Base-by-base conservation (phyloP, 2,113 vertebrate genomes). In the Carassius auratus region DNA sequence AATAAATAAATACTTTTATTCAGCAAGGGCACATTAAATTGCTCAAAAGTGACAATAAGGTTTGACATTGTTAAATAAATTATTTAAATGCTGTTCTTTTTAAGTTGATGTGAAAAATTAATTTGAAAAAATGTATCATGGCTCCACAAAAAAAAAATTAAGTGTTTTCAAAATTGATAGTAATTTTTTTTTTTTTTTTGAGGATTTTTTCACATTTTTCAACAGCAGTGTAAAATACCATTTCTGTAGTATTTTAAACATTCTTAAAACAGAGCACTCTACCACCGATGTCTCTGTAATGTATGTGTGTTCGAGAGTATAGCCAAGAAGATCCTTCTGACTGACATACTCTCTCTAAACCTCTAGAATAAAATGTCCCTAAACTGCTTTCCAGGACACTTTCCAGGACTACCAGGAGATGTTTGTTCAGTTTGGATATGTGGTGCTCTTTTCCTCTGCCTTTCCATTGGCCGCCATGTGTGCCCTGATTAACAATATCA, bases 401-500 rank as follows among this genome's bases (percentile, higher is more conserved):
- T 97, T 99, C 92, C 96, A 98, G 91, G 98, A 99, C 93, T 98
- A 98, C 92, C 98, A 99, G 89, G 98, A 99, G 94, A 99, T 99
- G 98, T 98, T 99, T 86, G 96, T 99, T 89, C 98, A 99, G 95
- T 99, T 99, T 0, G 98, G 98, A 66, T 99, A 99, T 0, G 97
- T 99, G 82, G 98, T 98, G 82, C 97, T 99, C 64, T 99, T 99
- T 94, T 99, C 98, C 8, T 98, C 97, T 0, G 97, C 98, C 90
- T 99, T 99, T 90, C 98, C 98, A 0, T 90, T 99, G 92, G 98
- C 98, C 0, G 97, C 98, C 59, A 94, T 96, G 91, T 99, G 98
- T 0, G 98, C 98, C 21, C 96, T 99, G 88, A 94, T 99, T 91
- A 99, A 99, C 94, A 99, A 99, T 92, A 90, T 99, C 92, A 97